Base-by-base conservation (phyloP, 2,797 vertebrate genomes). In the Falco biarmicus region DNA sequence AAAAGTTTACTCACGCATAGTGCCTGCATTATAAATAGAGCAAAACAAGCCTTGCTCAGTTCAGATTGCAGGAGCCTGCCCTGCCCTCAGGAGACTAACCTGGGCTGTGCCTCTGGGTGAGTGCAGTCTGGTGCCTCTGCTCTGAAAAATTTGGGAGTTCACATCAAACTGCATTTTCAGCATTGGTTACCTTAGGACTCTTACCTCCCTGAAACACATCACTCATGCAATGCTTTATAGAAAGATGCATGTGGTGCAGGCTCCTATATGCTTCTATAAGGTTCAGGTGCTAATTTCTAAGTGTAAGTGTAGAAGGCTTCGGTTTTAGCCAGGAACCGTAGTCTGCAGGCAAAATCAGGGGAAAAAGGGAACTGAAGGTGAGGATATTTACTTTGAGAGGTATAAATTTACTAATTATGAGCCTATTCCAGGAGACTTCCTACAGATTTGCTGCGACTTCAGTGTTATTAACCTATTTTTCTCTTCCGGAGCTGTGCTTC, bases 401-500 rank as follows among this genome's bases (percentile, higher is more conserved):
- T 11, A 5, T 32, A 61, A 26, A 65, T 84, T 85, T 95, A 76
- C 69, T 78, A 81, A 80, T 78, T 59, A 69, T 17, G 21, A 69
- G 90, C 22, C 2, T 77, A 31, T 80, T 93, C 31, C 48, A 64
- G 47, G 32, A 84, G 53, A 70, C 56, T 95, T 94, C 45, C 74
- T 69, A 51, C 15, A 78, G 53, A 84, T 87, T 80, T 80, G 56
- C 60, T 60, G 45, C 0, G 0, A 59, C 45, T 94, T 85, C 25
- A 71, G 41, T 53, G 26, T 66, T 85, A 77, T 69, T 86, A 94
- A 90, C 69, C 74, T 93, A 12, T 81, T 94, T 95, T 93, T 90
- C 61, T 86, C 65, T 73, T 78, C 32, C 34, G 76, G 59, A 88
- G 43, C 69, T 32, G 19, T 48, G 59, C 54, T 89, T 11, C 64